Base-by-base conservation (phyloP, 2,113 vertebrate species). In the Donacobius atricapilla region DNA sequence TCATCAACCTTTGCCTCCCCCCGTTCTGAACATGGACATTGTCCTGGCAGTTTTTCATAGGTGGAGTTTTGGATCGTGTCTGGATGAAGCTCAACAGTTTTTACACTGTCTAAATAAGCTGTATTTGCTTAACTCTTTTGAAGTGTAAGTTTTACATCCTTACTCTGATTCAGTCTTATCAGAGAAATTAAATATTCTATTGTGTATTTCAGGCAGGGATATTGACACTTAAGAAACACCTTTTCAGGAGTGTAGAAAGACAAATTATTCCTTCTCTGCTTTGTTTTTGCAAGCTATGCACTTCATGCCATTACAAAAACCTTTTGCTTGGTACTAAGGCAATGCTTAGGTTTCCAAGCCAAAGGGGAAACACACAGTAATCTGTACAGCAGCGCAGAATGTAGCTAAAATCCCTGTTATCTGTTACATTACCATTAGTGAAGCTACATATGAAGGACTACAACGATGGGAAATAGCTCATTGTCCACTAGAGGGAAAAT, bases 1-100 rank as follows among this genome's bases (percentile, higher is more conserved):
- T 6, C 14, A 18, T 3, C 18, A 24, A 8, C 7, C 4, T 9
- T 18, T n/a, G 10, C 7, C 11, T 5, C 20, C 20, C 12, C 7
- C 3, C 2, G 1, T 83, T 85, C 20, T 57, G 28, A 91, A 53
- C 27, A 79, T 15, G 60, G 42, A 20, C 56, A 39, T 9, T 79
- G 42, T 79, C 70, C 14, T 68, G 40, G 25, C 15, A 71, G 23
- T 21, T 88, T 75, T 88, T 86, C 31, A 2, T 24, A 39, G 47
- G 9, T 73, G 48, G 13, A 66, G 24, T 50, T 35, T 71, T 68
- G 51, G 47, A 24, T 88, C 13, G 16, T 37, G 4, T 33, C 28
- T 61, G 47, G 31, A 53, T 57, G 68, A 82, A 63, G 51, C 56
- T 75, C 18, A 63, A 3, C 15, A 61, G 12, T 22, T 92, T 90